phyloP scores from a whole-genome alignment of 1,140 invertebrate species.

The Uloborus diversus region DNA sequence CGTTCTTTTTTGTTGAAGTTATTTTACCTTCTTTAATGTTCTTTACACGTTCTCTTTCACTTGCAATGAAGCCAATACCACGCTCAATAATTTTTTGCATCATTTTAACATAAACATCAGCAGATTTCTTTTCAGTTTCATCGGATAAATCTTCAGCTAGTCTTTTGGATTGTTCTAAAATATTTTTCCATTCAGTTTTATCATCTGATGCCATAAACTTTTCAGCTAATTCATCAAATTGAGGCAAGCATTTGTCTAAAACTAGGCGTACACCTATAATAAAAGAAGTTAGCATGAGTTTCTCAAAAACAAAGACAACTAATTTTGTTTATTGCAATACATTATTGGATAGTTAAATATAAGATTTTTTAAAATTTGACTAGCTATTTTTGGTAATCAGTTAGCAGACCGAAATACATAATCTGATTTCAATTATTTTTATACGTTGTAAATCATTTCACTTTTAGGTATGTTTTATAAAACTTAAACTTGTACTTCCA shows the following conservation, averaged over 20 bases:
- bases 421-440: no score
- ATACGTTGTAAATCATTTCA: no score
- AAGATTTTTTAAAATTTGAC: no score
- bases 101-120: slow-evolving; percentile 82
- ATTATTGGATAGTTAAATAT: no score
- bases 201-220: slow-evolving; percentile 71
- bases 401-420: no score
- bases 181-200: slow-evolving; percentile 70
- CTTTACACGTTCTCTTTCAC: slow-evolving; percentile 81
- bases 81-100: slow-evolving; percentile 86
- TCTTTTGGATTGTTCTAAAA: slow-evolving; percentile 71
- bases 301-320: no score
- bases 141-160: slow-evolving; percentile 69
- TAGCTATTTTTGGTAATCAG: no score
- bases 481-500: no score
- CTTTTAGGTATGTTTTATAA: no score
- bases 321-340: no score
- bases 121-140: slow-evolving; percentile 71
- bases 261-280: slow-evolving; percentile 80
- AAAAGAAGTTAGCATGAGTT: no score
- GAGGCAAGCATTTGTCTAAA: slow-evolving; percentile 84
- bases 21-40: slow-evolving; percentile 85
- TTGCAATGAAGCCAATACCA: slow-evolving; percentile 80
- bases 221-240: slow-evolving; percentile 81
- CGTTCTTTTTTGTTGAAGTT: slow-evolving; percentile 86